A percentile compares a stretch with the other conserved stretches of the same genome.
Evolutionary conservation across 2,888 invertebrate genomes (phyloP).

Genomic region (Melanotus villosus): DNA sequence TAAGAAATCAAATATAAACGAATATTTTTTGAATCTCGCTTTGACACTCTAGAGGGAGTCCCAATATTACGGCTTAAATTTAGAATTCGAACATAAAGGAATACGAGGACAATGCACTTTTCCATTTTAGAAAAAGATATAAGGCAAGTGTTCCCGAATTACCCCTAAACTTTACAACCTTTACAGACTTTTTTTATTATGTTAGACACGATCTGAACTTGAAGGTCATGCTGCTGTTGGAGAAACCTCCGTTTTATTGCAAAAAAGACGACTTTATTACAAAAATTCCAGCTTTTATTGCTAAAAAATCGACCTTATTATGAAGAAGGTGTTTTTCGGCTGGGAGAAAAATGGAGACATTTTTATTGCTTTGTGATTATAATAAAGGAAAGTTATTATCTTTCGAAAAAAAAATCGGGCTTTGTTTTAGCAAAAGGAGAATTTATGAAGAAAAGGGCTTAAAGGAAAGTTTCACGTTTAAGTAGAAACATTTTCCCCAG

Average conservation of each 20-base stretch:
- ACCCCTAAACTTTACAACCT: conserved; percentile 22
- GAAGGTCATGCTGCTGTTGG: not conserved
- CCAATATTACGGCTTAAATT: too few species aligned
- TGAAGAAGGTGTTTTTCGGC: too few species aligned
- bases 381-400: too few species aligned
- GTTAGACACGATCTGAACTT: conserved; percentile 14
- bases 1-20: too few species aligned
- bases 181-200: conserved; percentile 15
- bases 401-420: too few species aligned
- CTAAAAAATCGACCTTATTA: not conserved
- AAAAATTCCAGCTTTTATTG: not conserved
- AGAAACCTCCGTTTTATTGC: not conserved
- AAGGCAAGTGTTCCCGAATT: conserved; percentile 13
- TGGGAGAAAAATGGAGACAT: too few species aligned
- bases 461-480: not conserved
- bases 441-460: not conserved
- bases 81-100: not conserved
- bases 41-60: too few species aligned
- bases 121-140: conserved; percentile 4
- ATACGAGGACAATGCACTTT: not conserved
- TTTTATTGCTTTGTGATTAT: too few species aligned
- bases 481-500: not conserved
- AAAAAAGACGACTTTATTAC: too few species aligned
- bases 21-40: too few species aligned
- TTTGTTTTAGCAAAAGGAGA: too few species aligned